A percentile compares a stretch with the other conserved stretches of the same genome.
Conservation (phyloP, 1,140 invertebrate species). For the Drosophila erecta region DNA sequence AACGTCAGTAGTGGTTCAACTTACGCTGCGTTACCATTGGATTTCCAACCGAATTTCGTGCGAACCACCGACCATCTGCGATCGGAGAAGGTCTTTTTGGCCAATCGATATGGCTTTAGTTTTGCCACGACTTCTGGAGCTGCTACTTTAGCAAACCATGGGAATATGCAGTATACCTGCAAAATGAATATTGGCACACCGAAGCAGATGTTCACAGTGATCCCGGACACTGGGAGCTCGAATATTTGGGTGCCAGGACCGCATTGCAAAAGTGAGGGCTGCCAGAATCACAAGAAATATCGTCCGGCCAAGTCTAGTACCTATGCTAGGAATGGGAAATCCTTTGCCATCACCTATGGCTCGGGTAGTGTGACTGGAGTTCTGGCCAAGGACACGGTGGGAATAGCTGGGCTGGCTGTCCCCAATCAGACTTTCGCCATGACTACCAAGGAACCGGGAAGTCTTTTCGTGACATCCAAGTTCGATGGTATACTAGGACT, state of each 20-base stretch:
- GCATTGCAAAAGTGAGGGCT: conserved; percentile 25
- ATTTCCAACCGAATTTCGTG: conserved; percentile 36
- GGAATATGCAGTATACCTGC: conserved; percentile 48
- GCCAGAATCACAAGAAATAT: conserved; percentile 18
- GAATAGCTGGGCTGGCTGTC: conserved; percentile 87
- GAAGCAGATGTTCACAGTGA: conserved; percentile 18
- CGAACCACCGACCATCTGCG: conserved; percentile 33
- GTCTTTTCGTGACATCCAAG: conserved; percentile 95
- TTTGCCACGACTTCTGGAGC: conserved; percentile 24
- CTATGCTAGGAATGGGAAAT: conserved; percentile 3
- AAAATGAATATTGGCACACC: conserved; percentile 35
- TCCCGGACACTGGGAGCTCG: conserved; percentile 47
- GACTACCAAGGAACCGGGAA: conserved; percentile 94
- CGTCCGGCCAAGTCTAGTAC: conserved; percentile 33
- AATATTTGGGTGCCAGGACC: conserved; percentile 47
- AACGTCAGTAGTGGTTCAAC: conserved; percentile 1
- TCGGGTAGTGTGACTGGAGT: conserved; percentile 30
- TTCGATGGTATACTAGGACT: conserved; percentile 98
- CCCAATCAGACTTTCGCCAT: conserved; percentile 96
- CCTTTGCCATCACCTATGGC: conserved; percentile 35
- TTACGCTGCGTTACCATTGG: conserved; percentile 10
- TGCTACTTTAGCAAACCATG: conserved; percentile 3
- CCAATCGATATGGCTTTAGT: conserved; percentile 25
- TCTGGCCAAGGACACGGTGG: conserved; percentile 31
- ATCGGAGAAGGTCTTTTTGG: conserved; percentile 29